Evolutionary conservation across 2,797 vertebrate species (phyloP).

Genomic region (Micrastur ruficollis): DNA sequence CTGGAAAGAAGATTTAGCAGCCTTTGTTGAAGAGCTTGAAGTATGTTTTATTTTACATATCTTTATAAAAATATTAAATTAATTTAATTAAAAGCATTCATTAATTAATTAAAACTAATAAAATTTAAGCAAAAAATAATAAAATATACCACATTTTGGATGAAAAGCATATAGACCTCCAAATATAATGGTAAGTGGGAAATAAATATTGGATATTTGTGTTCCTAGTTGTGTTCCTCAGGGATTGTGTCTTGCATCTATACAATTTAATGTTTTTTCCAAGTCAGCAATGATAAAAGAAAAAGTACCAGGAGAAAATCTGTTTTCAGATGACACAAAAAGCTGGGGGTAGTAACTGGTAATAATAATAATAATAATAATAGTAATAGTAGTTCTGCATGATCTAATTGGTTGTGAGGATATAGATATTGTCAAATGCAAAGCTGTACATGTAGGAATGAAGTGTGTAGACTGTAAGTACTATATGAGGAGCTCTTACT

Average conservation of each 20-base stretch:
- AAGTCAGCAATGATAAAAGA: neutral
- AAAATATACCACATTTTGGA: neutral
- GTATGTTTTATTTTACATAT: slow-evolving; percentile 76
- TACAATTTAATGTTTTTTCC: neutral
- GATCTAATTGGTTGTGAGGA: neutral
- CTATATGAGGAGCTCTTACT: neutral
- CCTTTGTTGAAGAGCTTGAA: slow-evolving; percentile 93
- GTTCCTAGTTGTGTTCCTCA: neutral
- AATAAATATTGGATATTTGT: neutral
- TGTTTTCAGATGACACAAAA: neutral
- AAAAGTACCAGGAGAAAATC: neutral
- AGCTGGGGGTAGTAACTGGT: neutral
- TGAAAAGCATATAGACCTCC: neutral
- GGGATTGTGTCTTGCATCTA: neutral
- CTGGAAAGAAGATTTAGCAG: slow-evolving; percentile 94
- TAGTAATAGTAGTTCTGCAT: neutral
- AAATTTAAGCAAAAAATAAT: neutral
- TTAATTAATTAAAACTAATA: neutral
- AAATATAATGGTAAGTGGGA: neutral
- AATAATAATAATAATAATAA: neutral
- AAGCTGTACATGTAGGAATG: neutral
- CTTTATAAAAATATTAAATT: neutral
- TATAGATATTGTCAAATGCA: neutral
- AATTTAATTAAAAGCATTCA: neutral
- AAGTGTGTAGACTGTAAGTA: neutral